Base-by-base conservation (phyloP, 2,113 vertebrate genomes). In the Aviceda subcristata region DNA sequence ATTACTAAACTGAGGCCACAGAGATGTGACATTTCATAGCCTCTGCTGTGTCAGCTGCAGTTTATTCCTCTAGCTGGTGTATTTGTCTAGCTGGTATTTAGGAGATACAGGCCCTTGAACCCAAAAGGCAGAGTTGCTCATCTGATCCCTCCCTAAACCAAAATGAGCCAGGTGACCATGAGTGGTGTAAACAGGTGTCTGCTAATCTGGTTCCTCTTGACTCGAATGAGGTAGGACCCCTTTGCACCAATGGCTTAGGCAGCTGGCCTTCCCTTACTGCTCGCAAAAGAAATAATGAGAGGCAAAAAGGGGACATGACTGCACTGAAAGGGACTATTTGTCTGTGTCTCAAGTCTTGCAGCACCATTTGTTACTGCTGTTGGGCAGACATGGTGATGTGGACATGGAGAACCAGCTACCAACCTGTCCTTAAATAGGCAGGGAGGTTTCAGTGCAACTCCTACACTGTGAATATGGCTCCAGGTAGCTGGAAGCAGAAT, bases 381-480 rank as follows among this genome's bases (percentile, higher is more conserved):
- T 86, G 83, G 76, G 30, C 3, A 5, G 80, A 56, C 18, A 4
- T 23, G 15, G 43, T 72, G 62, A 23, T 38, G 51, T 38, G 34
- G 21, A 27, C 26, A 15, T 1, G 8, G 34, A 79, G n/a, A 72
- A 6, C 34, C 36, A 45, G 45, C 12, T 27, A 32, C 59, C 45
- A 45, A 75, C 83, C 41, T 30, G 12, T 32, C 30, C 27, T 39
- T 50, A 14, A 68, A 20, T 29, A 18, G 5, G 17, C 46, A 15
- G 3, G 18, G 39, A 59, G 66, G 21, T 63, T 88, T 38, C 6
- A 6, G 0, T 36, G 50, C 1, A 1, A 7, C 15, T 83, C 2
- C 0, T 15, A 15, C 4, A 0, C 59, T 46, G 30, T n/a, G 50
- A 66, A 22, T 45, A 16, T 0, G 0, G 71, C 51, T 48, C 36